Base-by-base conservation (phyloP, 30 jellyfish, hydroid and myxozoan genomes). In the Pelagia noctiluca region DNA sequence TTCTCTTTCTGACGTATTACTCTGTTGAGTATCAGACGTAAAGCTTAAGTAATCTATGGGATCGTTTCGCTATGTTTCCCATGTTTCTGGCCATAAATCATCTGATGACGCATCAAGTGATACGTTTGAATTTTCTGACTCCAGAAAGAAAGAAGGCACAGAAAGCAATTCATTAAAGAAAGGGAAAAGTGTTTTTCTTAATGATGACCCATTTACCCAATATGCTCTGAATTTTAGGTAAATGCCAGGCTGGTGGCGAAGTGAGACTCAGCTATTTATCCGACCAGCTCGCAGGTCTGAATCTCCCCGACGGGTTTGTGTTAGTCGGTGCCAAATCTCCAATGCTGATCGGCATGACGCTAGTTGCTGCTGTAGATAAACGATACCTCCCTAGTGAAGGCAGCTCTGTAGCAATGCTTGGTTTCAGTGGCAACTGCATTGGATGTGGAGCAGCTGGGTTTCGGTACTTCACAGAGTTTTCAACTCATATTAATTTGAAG, bases 381-480 rank as follows among this genome's bases (percentile, higher is more conserved):
- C 76, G 97, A 23, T 90, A 82, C 79, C 80, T 90, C 47, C 97
- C 97, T 35, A 82, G 96, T 32, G 96, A 90, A 50, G 90, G 87
- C 13, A 83, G 70, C 49, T 83, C 92, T 19, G 88, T 90, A 13
- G 90, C 97, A 1, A 90, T 83, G 95, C 88, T 83, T 3, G 97
- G 97, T 12, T 90, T 90, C 25, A 83, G 95, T 76, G 97, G 97
- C 1, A 90, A 83, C 50, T 90, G 97, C 63, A 63, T 90, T 72
- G 97, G 97, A 13, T 90, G 97, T 83, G 97, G 97, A 33, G 97
- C 97, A 0, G 68, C 95, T 50, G 97, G 97, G n/a, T 90, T 90
- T 50, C 28, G 97, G 30, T 90, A 90, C 62, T 90, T 90, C 80
- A 90, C 97, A 19, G 97, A 90, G 73, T 90, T 82, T 53, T 90